Evolutionary conservation across 2,888 invertebrate species (phyloP).

Genomic region (Saturnia pavonia): DNA sequence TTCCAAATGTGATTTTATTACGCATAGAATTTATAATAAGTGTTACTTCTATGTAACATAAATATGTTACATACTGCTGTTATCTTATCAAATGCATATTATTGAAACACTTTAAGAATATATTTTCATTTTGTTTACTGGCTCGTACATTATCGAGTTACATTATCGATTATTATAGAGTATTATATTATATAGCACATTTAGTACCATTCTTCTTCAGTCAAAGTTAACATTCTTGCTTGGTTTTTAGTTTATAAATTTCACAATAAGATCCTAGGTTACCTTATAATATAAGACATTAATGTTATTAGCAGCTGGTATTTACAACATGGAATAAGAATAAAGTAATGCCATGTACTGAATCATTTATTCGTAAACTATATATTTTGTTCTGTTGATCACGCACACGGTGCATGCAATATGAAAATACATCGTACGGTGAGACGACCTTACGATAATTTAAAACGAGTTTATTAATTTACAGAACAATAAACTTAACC

Average conservation of each 20-base stretch:
- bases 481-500: neutral
- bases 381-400: slow-evolving; percentile 1
- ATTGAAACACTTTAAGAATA: neutral
- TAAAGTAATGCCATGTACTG: neutral
- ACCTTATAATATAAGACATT: neutral
- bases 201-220: neutral
- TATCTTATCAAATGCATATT: slow-evolving; percentile 14
- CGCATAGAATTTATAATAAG: too few relatives aligned
- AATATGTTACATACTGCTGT: neutral
- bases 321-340: neutral
- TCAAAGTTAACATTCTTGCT: neutral
- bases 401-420: neutral
- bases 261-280: neutral
- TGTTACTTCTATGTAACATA: neutral
- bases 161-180: too few relatives aligned
- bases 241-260: neutral
- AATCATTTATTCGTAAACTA: neutral
- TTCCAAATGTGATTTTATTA: slow-evolving; percentile 1
- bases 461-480: neutral
- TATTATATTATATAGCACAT: neutral
- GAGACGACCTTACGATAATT: neutral
- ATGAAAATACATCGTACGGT: neutral
- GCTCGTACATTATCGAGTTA: neutral
- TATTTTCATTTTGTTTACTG: neutral
- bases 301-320: neutral